phyloP scores from a whole-genome alignment of 1,140 invertebrate genomes.

The Bombus sylvicola region DNA sequence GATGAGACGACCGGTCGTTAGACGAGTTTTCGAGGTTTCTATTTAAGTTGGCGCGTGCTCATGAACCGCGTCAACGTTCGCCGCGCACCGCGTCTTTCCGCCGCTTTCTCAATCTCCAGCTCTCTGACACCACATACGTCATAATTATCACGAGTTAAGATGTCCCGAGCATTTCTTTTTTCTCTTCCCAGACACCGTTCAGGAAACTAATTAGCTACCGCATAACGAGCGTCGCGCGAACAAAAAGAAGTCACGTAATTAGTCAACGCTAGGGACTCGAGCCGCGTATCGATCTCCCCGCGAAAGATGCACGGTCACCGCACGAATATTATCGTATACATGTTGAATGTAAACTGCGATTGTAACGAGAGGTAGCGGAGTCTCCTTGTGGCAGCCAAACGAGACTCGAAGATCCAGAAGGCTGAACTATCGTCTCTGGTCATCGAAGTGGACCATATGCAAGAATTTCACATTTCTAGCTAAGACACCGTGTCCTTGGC shows the following conservation, averaged over 20 bases:
- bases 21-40: conserved; percentile 18
- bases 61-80: conserved; percentile 22
- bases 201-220: conserved; percentile 62
- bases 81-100: neutral
- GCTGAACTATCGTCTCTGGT: too few species aligned
- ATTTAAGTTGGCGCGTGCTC: conserved; percentile 29
- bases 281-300: conserved; percentile 39
- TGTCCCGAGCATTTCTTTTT: conserved; percentile 30
- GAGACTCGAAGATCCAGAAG: too few species aligned
- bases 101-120: too few species aligned
- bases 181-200: conserved; percentile 28
- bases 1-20: neutral
- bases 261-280: conserved; percentile 20
- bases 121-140: neutral
- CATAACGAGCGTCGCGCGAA: conserved; percentile 54
- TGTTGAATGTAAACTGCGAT: neutral
- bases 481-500: too few species aligned
- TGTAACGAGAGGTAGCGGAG: too few species aligned
- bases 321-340: neutral
- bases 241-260: conserved; percentile 57
- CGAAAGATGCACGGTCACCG: conserved; percentile 18
- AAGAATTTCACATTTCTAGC: too few species aligned
- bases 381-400: too few species aligned
- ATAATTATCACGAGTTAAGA: conserved; percentile 56
- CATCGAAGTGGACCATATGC: too few species aligned